Evolutionary conservation across 2,113 vertebrate species (phyloP).

Genomic region (Irena cyanogastra): DNA sequence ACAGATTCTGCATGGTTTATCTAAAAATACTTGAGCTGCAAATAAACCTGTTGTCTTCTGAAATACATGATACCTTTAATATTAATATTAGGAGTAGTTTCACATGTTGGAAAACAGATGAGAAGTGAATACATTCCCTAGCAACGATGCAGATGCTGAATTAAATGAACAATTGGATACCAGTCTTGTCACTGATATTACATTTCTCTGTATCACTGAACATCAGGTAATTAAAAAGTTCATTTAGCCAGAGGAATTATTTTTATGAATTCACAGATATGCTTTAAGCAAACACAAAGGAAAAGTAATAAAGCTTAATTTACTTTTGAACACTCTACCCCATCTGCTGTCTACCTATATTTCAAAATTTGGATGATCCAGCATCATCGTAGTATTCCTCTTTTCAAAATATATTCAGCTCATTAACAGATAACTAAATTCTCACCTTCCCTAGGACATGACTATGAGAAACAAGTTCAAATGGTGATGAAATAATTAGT

Average conservation of each 20-base stretch:
- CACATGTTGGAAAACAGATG: background rate
- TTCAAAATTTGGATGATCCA: background rate
- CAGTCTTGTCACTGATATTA: background rate
- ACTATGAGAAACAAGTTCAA: background rate
- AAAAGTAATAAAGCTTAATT: slow-evolving; percentile 53
- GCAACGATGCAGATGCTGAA: background rate
- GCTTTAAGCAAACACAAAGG: slow-evolving; percentile 42
- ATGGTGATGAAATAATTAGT: background rate
- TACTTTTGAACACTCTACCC: background rate
- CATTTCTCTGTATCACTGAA: slow-evolving; percentile 35
- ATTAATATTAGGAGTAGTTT: background rate
- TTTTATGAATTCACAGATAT: slow-evolving; percentile 42
- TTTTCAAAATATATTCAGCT: background rate
- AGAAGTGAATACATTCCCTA: background rate
- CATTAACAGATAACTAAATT: background rate
- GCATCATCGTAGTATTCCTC: background rate
- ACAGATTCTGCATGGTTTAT: background rate
- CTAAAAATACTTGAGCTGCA: background rate
- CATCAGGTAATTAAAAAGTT: slow-evolving; percentile 49
- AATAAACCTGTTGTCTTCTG: background rate
- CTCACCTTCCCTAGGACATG: background rate
- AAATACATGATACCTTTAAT: background rate
- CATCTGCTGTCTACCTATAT: background rate
- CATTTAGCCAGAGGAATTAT: slow-evolving; percentile 34
- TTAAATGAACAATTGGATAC: background rate